These are phyloP conservation scores for Xiphorhynchus erythropygius DNA, from an alignment of 2,797 vertebrate species.

Conservation along the genomic window DNA sequence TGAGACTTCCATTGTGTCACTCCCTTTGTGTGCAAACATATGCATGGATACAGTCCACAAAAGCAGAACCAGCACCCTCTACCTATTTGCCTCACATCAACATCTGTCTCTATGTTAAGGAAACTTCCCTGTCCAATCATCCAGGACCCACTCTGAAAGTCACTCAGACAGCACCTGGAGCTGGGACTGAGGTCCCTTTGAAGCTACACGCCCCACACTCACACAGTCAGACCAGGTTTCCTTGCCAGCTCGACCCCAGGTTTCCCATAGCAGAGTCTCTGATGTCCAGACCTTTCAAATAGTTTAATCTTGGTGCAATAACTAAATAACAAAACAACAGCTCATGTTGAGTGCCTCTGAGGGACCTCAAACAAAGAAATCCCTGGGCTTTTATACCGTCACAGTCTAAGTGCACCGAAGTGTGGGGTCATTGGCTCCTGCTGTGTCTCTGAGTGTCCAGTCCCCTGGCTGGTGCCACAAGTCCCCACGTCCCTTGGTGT, in stretches of 20 bases:
- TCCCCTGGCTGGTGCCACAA: too few species aligned
- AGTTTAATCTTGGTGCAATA: not conserved
- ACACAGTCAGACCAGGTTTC: not conserved
- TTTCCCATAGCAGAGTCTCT: not conserved
- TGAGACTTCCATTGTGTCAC: not conserved
- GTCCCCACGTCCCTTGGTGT: fast-evolving
- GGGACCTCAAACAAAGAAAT: not conserved
- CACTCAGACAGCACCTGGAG: not conserved
- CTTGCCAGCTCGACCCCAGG: not conserved
- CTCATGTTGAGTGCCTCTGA: not conserved
- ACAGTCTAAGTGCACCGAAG: fast-evolving
- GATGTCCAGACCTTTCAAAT: not conserved
- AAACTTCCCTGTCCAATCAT: fast-evolving
- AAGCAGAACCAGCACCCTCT: not conserved
- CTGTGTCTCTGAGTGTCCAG: not conserved
- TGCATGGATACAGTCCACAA: not conserved
- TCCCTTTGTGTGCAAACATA: not conserved
- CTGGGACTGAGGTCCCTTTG: not conserved
- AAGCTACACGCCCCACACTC: not conserved
- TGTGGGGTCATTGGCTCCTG: not conserved
- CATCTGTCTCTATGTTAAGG: not conserved
- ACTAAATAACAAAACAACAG: not conserved
- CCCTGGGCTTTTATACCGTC: not conserved
- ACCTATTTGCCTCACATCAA: not conserved
- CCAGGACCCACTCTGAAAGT: not conserved